These are phyloP conservation scores for Eonycteris spelaea DNA, from an alignment of 2,113 vertebrate genomes.

Conservation along the genomic window DNA sequence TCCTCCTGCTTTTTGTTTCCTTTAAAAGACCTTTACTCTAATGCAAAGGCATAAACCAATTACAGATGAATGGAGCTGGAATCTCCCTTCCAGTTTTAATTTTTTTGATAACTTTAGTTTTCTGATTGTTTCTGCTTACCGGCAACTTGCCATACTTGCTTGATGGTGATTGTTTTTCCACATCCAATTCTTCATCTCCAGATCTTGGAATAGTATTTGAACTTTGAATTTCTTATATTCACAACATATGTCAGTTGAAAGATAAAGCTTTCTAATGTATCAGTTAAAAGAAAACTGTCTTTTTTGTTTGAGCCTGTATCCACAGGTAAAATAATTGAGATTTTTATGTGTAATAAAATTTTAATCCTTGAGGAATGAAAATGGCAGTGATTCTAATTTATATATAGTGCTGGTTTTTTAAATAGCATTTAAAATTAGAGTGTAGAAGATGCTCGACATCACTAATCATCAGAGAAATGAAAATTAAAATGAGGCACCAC, in stretches of 20 bases:
- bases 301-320: neutral
- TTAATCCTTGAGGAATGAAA: neutral
- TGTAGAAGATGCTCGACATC: neutral
- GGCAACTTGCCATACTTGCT: slow-evolving; percentile 90
- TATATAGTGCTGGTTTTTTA: neutral
- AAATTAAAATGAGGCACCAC: neutral
- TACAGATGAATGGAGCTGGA: neutral
- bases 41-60: neutral
- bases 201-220: slow-evolving; percentile 94
- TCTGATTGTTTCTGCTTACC: slow-evolving; percentile 80
- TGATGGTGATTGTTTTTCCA: slow-evolving; percentile 91
- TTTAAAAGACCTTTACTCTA: neutral
- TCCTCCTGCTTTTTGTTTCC: neutral
- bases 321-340: neutral
- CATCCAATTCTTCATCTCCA: slow-evolving; percentile 85
- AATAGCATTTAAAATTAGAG: neutral
- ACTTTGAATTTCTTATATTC: slow-evolving; percentile 93
- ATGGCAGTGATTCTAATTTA: neutral
- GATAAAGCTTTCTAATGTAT: neutral
- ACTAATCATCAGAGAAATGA: neutral
- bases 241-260: slow-evolving; percentile 85
- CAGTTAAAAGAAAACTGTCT: neutral
- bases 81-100: neutral
- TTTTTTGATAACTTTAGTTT: slow-evolving; percentile 1
- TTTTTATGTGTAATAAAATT: neutral